Conservation (phyloP, 2,113 vertebrate genomes). For the Notechis scutatus region DNA sequence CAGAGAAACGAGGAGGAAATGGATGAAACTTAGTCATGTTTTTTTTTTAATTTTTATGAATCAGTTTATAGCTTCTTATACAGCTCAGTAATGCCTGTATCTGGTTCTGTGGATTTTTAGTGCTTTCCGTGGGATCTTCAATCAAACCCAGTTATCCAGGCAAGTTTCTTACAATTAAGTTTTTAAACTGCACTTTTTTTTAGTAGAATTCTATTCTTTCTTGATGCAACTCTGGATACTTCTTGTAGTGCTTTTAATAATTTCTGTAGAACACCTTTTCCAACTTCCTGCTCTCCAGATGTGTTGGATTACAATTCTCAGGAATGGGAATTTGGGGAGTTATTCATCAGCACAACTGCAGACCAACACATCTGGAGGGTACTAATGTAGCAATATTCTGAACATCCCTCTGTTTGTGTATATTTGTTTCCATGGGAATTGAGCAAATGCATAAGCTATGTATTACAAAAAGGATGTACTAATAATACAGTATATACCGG, state of each 20-base stretch:
- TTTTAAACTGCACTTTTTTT: conserved; percentile 1
- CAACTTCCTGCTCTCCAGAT: background rate
- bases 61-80: conserved; percentile 1
- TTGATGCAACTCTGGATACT: background rate
- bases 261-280: background rate
- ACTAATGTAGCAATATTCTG: background rate
- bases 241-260: background rate
- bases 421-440: no score
- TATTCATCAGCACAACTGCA: background rate
- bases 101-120: background rate
- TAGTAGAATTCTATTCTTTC: background rate
- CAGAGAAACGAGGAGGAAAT: no score
- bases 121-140: background rate
- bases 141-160: conserved; percentile 24
- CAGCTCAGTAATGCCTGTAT: background rate
- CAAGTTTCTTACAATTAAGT: conserved; percentile 18
- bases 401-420: background rate
- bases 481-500: background rate
- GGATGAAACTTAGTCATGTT: accelerated
- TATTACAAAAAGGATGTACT: background rate
- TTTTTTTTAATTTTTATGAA: background rate
- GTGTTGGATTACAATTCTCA: background rate
- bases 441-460: background rate
- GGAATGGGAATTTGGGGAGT: background rate
- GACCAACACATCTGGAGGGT: background rate